phyloP scores from a whole-genome alignment of 2,113 vertebrate genomes.

The Rhinopithecus roxellana region DNA sequence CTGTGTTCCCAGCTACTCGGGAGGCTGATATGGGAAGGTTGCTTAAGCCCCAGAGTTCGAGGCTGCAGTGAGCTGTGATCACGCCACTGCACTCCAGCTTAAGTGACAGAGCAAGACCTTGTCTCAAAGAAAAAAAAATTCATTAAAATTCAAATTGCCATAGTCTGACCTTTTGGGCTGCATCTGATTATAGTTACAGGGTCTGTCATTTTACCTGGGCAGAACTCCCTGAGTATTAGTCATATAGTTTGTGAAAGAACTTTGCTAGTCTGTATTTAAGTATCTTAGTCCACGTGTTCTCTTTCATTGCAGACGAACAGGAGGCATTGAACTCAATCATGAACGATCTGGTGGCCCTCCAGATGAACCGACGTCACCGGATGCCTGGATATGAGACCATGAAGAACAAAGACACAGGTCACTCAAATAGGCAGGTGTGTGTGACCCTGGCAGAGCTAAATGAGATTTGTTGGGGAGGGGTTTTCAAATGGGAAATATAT shows the following conservation, averaged over 20 bases:
- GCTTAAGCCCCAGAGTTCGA: not conserved
- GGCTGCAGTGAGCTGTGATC: not conserved
- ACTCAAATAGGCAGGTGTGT: constrained; percentile 90
- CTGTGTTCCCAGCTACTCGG: not conserved
- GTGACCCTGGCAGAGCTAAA: not conserved
- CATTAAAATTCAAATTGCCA: constrained; percentile 18
- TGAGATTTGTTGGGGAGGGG: not conserved
- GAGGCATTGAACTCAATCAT: constrained; percentile 99
- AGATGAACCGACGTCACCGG: constrained; percentile 93
- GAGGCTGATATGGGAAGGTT: not conserved
- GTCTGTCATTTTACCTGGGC: constrained; percentile 37
- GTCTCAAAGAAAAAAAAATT: not conserved
- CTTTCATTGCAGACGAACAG: constrained; percentile 90
- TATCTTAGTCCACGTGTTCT: constrained; percentile 36
- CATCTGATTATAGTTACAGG: not conserved
- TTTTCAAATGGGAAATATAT: constrained; percentile 43
- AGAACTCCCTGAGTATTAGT: not conserved
- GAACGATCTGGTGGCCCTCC: constrained; percentile 98
- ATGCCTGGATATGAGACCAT: constrained; percentile 87
- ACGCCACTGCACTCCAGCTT: not conserved
- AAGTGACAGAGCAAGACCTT: not conserved
- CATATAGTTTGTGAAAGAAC: not conserved
- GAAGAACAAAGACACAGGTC: constrained; percentile 87
- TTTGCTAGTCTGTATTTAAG: not conserved
- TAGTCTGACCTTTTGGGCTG: constrained; percentile 13